A percentile compares a stretch with the other conserved stretches of the same genome.
These are phyloP conservation scores for Rhopilema esculentum DNA, from an alignment of 30 jellyfish, hydroid and myxozoan genomes.

Conservation along the genomic window DNA sequence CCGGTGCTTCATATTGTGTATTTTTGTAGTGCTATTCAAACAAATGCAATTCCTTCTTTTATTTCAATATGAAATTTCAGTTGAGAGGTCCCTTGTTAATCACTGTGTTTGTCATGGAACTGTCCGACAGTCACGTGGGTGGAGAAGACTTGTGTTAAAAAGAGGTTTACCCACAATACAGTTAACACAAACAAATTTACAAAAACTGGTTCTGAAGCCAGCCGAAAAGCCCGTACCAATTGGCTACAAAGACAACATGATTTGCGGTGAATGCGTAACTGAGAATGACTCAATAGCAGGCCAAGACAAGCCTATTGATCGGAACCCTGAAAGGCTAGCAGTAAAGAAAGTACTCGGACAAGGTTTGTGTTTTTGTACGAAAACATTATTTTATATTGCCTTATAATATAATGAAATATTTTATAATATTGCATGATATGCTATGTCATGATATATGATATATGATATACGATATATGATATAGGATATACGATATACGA, in stretches of 20 bases:
- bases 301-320: background rate
- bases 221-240: conserved; percentile 1
- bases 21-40: too few relatives aligned
- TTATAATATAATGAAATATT: too few relatives aligned
- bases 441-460: too few relatives aligned
- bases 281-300: background rate
- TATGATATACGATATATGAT: too few relatives aligned
- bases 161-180: conserved; percentile 2
- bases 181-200: background rate
- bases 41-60: too few relatives aligned
- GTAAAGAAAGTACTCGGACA: background rate
- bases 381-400: too few relatives aligned
- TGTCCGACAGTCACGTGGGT: background rate
- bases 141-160: conserved; percentile 18
- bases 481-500: too few relatives aligned
- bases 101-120: conserved; percentile 45
- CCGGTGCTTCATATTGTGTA: too few relatives aligned
- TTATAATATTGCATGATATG: too few relatives aligned
- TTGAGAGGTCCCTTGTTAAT: background rate
- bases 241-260: conserved; percentile 44
- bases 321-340: background rate
- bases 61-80: background rate
- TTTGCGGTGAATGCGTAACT: conserved; percentile 30
- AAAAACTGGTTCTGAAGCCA: conserved; percentile 1
- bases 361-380: background rate